phyloP scores from a whole-genome alignment of 2,797 vertebrate species.

The Poliocrania exsul region DNA sequence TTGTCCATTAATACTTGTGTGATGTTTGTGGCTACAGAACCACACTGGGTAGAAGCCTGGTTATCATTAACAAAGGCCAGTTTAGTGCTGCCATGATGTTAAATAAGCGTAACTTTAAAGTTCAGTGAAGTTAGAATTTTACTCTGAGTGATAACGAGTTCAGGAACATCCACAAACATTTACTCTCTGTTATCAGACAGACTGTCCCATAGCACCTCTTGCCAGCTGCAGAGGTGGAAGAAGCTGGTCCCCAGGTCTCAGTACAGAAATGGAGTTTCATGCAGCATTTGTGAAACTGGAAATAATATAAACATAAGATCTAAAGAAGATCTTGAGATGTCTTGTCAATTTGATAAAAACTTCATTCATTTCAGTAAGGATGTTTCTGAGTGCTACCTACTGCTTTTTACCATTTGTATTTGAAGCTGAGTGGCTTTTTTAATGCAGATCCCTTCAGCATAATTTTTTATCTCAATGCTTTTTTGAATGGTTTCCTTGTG shows the following conservation, averaged over 20 bases:
- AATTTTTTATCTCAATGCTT: not conserved
- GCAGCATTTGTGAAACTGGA: not conserved
- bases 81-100: not conserved
- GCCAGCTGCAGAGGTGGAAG: not conserved
- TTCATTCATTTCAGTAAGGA: not conserved
- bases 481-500: not conserved
- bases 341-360: not conserved
- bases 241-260: not conserved
- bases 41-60: not conserved
- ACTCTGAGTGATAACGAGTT: not conserved
- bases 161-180: not conserved
- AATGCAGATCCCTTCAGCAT: not conserved
- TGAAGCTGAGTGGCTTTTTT: not conserved
- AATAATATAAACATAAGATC: not conserved
- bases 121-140: not conserved
- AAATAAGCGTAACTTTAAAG: not conserved
- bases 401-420: not conserved
- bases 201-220: not conserved
- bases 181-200: not conserved
- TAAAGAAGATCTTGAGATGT: not conserved
- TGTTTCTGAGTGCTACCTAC: not conserved
- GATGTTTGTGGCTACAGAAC: not conserved
- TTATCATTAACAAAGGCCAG: not conserved
- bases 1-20: fast-evolving
- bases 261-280: not conserved